Conservation (phyloP, 2,797 vertebrate genomes). For the Pseudochaenichthys georgianus region DNA sequence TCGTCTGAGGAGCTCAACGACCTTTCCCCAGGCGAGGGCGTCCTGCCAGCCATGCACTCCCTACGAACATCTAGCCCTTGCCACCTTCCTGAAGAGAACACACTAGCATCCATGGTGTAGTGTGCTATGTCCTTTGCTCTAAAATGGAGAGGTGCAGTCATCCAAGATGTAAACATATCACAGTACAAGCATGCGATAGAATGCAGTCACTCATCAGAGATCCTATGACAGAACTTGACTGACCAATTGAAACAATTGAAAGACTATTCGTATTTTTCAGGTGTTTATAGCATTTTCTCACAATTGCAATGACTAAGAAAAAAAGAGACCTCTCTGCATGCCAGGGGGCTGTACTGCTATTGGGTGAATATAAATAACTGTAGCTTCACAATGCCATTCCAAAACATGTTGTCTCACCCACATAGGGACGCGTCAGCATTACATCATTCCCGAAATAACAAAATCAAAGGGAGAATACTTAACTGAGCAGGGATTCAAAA, state of each 20-base stretch:
- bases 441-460: slow-evolving; percentile 60
- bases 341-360: slow-evolving; percentile 84
- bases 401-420: slow-evolving; percentile 70
- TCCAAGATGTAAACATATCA: slow-evolving; percentile 77
- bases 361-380: slow-evolving; percentile 79
- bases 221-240: slow-evolving; percentile 50
- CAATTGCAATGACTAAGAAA: slow-evolving; percentile 79
- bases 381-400: slow-evolving; percentile 81
- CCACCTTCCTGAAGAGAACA: slow-evolving; percentile 84
- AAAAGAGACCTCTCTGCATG: slow-evolving; percentile 85
- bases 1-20: slow-evolving; percentile 98
- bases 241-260: slow-evolving; percentile 39
- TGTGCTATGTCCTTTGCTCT: slow-evolving; percentile 48
- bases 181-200: slow-evolving; percentile 84
- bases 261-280: slow-evolving; percentile 74
- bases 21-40: slow-evolving; percentile 92
- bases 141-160: slow-evolving; percentile 63
- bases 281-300: slow-evolving; percentile 82
- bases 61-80: slow-evolving; percentile 87
- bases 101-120: slow-evolving; percentile 85
- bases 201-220: slow-evolving; percentile 78
- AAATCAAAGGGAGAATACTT: slow-evolving; percentile 63
- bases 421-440: slow-evolving; percentile 64
- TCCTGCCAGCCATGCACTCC: slow-evolving; percentile 84
- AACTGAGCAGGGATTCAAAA: slow-evolving; percentile 75